Conservation (phyloP, 2,888 invertebrate species). For the Gymnocheta viridis region DNA sequence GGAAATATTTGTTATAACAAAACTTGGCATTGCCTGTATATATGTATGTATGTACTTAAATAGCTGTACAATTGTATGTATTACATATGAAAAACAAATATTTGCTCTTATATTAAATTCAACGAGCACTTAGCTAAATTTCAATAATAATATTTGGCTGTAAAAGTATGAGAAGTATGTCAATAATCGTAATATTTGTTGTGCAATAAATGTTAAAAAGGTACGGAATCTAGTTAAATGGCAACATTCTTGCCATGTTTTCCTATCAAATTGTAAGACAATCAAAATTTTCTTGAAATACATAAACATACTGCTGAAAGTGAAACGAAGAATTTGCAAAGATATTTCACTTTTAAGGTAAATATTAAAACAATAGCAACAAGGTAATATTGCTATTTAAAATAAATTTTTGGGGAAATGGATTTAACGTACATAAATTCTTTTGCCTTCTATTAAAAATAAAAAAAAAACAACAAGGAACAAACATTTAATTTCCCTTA, state of each 20-base stretch:
- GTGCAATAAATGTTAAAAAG: neutral
- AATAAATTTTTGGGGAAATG: neutral
- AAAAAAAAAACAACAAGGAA: neutral
- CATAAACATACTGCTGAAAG: neutral
- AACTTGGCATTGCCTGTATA: neutral
- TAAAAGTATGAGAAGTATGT: constrained; percentile 45
- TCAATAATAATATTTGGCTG: constrained; percentile 48
- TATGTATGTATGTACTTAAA: neutral
- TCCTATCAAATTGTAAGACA: constrained; percentile 33
- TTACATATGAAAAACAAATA: constrained; percentile 35
- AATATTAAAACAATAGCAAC: constrained; percentile 3
- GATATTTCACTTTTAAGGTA: constrained; percentile 14
- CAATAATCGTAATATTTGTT: constrained; percentile 28
- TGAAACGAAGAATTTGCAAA: constrained; percentile 9
- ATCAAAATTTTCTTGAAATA: constrained; percentile 39
- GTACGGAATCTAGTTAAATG: constrained; percentile 3
- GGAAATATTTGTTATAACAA: neutral
- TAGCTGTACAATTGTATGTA: constrained; percentile 18
- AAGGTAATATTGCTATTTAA: neutral
- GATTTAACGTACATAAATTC: neutral
- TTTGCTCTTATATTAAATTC: constrained; percentile 27
- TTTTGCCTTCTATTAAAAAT: neutral
- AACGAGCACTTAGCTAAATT: constrained; percentile 48
- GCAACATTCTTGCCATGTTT: constrained; percentile 37
- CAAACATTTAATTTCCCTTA: constrained; percentile 29